These are phyloP conservation scores for Batillaria attramentaria DNA, from an alignment of 1,140 invertebrate species.

Conservation along the genomic window DNA sequence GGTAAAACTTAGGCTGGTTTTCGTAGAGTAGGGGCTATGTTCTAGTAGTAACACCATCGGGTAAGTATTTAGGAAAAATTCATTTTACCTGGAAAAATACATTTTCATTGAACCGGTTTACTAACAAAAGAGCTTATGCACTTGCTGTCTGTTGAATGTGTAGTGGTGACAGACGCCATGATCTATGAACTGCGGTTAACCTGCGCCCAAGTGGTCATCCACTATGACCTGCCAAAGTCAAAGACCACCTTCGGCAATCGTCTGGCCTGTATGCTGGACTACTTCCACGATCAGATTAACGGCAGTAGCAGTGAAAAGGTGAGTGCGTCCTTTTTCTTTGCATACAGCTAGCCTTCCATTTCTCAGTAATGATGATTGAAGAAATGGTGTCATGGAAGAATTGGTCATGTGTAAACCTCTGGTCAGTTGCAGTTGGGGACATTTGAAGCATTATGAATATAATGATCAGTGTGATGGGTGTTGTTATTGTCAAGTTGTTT, in stretches of 20 bases:
- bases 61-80: too few relatives aligned
- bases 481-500: too few relatives aligned
- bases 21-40: too few relatives aligned
- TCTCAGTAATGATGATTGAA: neutral
- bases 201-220: conserved; percentile 49
- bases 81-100: too few relatives aligned
- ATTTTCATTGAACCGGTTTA: neutral
- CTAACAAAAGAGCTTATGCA: neutral
- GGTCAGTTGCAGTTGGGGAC: neutral
- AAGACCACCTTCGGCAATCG: conserved; percentile 58
- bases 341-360: neutral
- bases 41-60: too few relatives aligned
- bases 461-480: too few relatives aligned
- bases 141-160: neutral
- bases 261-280: conserved; percentile 47
- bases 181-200: conserved; percentile 40
- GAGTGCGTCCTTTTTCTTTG: neutral
- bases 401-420: neutral
- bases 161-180: conserved; percentile 48
- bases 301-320: neutral
- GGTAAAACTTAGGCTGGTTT: too few relatives aligned
- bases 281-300: conserved; percentile 42
- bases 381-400: neutral
- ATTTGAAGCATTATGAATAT: neutral
- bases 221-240: conserved; percentile 51